Evolutionary conservation across 2,888 invertebrate genomes (phyloP).

Genomic region (Drosophila merina): DNA sequence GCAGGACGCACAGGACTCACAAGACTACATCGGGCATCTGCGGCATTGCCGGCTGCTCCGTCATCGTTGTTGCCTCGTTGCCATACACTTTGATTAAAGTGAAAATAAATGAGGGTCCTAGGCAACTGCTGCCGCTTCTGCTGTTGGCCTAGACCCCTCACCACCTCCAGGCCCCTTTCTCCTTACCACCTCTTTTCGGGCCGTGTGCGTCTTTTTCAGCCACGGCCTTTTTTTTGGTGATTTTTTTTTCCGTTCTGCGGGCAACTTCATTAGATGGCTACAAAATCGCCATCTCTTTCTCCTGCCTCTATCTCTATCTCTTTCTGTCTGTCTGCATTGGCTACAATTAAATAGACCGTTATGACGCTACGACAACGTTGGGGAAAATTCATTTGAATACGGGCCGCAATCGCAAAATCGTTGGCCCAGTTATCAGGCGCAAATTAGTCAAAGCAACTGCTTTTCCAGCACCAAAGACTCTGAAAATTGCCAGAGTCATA

Average conservation of each 20-base stretch:
- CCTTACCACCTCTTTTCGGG: conserved; percentile 8
- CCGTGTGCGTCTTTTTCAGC: conserved; percentile 58
- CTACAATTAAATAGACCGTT: conserved; percentile 61
- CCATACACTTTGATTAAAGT: conserved; percentile 75
- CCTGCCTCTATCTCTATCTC: neutral
- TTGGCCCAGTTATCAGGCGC: conserved; percentile 49
- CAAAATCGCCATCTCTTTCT: conserved; percentile 32
- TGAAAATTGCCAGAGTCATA: neutral
- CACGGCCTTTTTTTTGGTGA: neutral
- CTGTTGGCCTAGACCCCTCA: conserved; percentile 42
- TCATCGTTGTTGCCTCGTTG: conserved; percentile 46
- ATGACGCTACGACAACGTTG: conserved; percentile 24
- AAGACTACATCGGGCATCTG: conserved; percentile 26
- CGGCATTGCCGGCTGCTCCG: conserved; percentile 22
- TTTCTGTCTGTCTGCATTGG: neutral
- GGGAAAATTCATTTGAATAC: conserved; percentile 54
- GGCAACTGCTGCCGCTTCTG: conserved; percentile 58
- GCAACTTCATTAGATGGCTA: conserved; percentile 69
- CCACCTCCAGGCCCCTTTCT: neutral
- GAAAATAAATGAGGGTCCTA: conserved; percentile 78
- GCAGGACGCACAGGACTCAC: neutral
- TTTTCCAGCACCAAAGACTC: conserved; percentile 8
- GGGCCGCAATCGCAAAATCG: conserved; percentile 27
- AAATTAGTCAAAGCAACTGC: conserved; percentile 62
- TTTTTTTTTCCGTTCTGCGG: conserved; percentile 18